Conservation (phyloP, 2,888 invertebrate species). For the Arctia plantaginis region DNA sequence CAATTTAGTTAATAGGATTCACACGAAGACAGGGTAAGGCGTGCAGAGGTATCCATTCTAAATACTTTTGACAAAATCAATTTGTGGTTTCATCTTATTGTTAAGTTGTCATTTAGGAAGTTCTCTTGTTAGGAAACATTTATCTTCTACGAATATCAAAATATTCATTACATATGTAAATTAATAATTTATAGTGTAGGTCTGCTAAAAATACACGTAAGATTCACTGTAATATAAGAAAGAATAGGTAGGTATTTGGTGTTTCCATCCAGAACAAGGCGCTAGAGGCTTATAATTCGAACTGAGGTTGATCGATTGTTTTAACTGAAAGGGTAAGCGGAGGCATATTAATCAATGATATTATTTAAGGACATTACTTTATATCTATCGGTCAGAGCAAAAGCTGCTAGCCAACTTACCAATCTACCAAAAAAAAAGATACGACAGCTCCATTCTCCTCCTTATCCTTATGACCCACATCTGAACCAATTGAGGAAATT, state of each 20-base stretch:
- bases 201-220: too few species aligned
- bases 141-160: too few species aligned
- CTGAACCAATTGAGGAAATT: conserved; percentile 73
- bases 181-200: neutral
- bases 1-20: conserved; percentile 71
- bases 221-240: too few species aligned
- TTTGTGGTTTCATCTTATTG: neutral
- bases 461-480: conserved; percentile 53
- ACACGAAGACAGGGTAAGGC: conserved; percentile 37
- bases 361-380: neutral
- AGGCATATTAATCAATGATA: neutral
- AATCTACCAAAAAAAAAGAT: neutral
- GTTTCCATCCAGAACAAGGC: neutral
- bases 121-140: too few species aligned
- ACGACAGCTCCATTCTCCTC: conserved; percentile 12
- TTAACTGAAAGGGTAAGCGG: neutral
- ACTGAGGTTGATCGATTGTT: neutral
- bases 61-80: conserved; percentile 5
- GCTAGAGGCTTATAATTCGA: too few species aligned
- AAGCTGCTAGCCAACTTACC: neutral
- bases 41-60: conserved; percentile 47
- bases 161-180: too few species aligned
- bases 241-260: too few species aligned
- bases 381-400: neutral
- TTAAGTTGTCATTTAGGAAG: neutral